phyloP scores from a whole-genome alignment of 2,888 invertebrate genomes.

The Graphium colonna region DNA sequence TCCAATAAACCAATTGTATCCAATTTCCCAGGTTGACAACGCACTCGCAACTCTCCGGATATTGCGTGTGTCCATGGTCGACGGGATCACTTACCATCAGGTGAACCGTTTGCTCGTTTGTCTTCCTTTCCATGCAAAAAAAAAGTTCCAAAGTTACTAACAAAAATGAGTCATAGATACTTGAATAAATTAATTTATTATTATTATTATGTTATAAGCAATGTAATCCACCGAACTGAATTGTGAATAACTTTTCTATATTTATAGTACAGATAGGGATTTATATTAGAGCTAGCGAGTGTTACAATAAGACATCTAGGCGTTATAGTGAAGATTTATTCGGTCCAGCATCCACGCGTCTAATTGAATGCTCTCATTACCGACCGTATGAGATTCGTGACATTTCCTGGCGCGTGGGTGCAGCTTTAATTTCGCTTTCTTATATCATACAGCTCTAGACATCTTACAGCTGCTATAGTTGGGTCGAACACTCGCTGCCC shows the following conservation, averaged over 20 bases:
- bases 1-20: no score
- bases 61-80: no score
- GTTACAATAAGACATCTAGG: conserved; percentile 8
- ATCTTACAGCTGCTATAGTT: conserved; percentile 11
- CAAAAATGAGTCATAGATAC: no score
- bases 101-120: no score
- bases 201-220: no score
- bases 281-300: neutral
- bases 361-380: conserved; percentile 50
- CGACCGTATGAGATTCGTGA: conserved; percentile 38
- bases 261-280: neutral
- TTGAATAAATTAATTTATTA: no score
- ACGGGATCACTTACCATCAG: no score
- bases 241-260: neutral
- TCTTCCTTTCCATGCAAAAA: no score
- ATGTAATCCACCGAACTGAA: no score
- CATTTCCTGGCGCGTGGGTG: conserved; percentile 31
- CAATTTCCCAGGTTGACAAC: no score
- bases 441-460: conserved; percentile 7
- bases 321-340: conserved; percentile 20
- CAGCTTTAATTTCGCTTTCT: conserved; percentile 28
- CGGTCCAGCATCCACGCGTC: conserved; percentile 27
- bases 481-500: conserved; percentile 21
- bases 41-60: no score
- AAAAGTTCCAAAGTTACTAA: no score